Evolutionary conservation across 2,113 vertebrate species (phyloP).

Genomic region (Eleginops maclovinus): DNA sequence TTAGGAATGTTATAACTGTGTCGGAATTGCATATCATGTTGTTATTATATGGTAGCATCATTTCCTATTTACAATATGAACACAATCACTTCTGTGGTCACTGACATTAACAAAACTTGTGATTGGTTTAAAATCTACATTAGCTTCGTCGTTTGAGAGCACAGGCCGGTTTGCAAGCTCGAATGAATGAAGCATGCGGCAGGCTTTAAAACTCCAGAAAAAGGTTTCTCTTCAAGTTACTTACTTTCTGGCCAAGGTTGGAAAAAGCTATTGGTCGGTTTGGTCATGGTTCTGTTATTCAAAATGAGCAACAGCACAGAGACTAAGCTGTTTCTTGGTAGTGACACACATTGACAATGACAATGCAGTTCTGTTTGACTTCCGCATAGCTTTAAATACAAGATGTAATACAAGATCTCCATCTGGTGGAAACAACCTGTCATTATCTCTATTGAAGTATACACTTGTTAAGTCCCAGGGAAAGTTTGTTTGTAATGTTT

Average conservation of each 20-base stretch:
- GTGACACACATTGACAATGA: no score
- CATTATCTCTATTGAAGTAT: neutral
- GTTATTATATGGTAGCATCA: neutral
- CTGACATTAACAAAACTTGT: neutral
- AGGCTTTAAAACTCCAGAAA: neutral
- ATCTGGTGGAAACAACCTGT: slow-evolving; percentile 6
- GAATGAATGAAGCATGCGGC: slow-evolving; percentile 28
- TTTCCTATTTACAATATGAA: neutral
- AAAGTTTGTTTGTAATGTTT: neutral
- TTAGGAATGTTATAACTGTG: neutral
- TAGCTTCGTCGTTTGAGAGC: neutral
- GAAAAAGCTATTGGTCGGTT: accelerated
- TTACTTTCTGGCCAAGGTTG: slow-evolving; percentile 12
- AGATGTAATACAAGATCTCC: neutral
- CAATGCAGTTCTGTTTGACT: no score
- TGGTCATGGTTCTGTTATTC: neutral
- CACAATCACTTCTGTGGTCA: neutral
- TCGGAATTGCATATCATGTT: neutral
- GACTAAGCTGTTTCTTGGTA: accelerated
- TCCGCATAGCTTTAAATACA: no score
- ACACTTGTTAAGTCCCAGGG: neutral
- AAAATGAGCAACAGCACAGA: neutral
- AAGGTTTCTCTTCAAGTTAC: neutral
- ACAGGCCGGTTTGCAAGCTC: neutral
- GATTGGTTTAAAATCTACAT: neutral